Conservation (phyloP, 2,113 vertebrate species). For the Pongo pygmaeus region DNA sequence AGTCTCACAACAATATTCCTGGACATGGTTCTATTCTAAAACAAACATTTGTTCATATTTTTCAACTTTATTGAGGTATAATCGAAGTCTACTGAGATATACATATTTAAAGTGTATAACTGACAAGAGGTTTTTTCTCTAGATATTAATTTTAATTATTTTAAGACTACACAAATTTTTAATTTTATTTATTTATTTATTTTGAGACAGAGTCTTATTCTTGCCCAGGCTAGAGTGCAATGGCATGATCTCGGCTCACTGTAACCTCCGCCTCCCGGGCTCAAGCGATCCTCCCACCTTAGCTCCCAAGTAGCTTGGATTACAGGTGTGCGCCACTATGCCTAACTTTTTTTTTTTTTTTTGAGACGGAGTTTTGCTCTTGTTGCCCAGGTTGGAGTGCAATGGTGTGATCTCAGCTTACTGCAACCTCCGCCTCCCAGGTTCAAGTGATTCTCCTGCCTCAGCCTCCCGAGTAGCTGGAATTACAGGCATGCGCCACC, state of each 20-base stretch:
- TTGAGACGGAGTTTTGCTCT: no score
- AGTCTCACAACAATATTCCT: neutral
- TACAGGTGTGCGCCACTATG: neutral
- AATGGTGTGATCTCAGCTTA: no score
- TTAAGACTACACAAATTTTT: no score
- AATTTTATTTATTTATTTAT: neutral
- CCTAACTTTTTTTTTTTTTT: no score
- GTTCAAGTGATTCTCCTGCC: no score
- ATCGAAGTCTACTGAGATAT: neutral
- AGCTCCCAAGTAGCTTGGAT: neutral
- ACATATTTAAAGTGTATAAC: neutral
- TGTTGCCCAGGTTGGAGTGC: no score
- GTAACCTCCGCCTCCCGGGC: neutral
- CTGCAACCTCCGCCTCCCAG: no score
- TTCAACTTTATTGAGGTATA: neutral
- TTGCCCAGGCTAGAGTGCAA: neutral
- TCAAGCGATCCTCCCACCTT: neutral
- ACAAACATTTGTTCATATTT: neutral
- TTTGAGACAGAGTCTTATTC: neutral
- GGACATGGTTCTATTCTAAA: neutral
- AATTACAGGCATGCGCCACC: no score
- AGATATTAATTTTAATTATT: no score
- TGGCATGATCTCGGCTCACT: neutral
- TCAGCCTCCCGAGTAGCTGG: no score
- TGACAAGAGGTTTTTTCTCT: no score